Evolutionary conservation across 1,140 invertebrate species (phyloP).

Genomic region (Drosophila subpulchrella): DNA sequence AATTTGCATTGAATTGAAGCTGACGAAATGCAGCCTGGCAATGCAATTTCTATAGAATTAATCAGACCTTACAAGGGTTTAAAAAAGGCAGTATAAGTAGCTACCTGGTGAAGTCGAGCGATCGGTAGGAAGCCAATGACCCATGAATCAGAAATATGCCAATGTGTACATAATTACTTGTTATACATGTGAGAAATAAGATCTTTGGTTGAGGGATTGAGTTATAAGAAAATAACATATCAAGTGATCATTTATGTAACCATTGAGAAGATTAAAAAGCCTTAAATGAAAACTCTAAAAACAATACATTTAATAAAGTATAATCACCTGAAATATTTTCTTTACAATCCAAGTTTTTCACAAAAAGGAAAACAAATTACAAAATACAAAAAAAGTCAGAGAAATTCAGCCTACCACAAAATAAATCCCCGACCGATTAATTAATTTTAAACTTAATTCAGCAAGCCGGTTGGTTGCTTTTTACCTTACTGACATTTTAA

Average conservation of each 20-base stretch:
- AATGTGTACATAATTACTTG: conserved; percentile 7
- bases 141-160: conserved; percentile 23
- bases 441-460: background rate
- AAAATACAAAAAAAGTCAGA: background rate
- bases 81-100: background rate
- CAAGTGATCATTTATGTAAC: background rate
- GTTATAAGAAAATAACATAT: conserved; percentile 3
- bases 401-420: background rate
- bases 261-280: background rate
- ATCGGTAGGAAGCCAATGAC: conserved; percentile 27
- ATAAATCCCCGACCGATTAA: background rate
- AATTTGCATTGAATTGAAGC: conserved; percentile 62
- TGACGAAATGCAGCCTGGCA: conserved; percentile 50
- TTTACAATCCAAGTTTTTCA: too few relatives aligned
- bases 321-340: too few relatives aligned
- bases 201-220: conserved; percentile 11
- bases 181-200: conserved; percentile 11
- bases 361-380: background rate
- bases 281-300: background rate
- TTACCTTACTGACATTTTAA: background rate
- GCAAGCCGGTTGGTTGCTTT: background rate
- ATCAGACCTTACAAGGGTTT: conserved; percentile 21
- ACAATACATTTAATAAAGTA: background rate
- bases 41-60: conserved; percentile 53
- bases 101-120: conserved; percentile 15